Conservation (phyloP, 2,113 vertebrate genomes). For the Octodon degus region DNA sequence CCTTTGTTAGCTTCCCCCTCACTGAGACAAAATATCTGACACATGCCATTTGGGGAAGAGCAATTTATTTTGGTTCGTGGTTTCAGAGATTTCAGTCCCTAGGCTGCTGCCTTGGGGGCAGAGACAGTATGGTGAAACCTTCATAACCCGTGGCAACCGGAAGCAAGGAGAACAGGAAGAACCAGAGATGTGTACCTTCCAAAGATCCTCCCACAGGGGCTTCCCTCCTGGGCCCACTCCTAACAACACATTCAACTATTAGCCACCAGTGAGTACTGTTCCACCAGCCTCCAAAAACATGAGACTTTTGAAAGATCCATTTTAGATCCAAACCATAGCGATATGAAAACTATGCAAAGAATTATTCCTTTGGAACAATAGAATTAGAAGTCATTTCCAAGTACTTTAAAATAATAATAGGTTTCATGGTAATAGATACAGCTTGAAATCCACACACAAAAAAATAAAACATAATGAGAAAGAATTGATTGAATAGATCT, state of each 20-base stretch:
- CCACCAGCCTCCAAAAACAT: not conserved
- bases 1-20: not conserved
- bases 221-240: not conserved
- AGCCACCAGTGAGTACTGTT: not conserved
- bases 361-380: not conserved
- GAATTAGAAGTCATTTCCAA: not conserved
- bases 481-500: not conserved
- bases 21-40: not conserved
- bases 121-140: not conserved
- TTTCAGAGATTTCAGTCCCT: not conserved
- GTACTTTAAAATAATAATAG: conserved; percentile 8
- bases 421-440: not conserved
- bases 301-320: not conserved
- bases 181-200: not conserved
- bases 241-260: not conserved
- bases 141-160: not conserved
- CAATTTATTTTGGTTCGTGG: not conserved
- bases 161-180: not conserved
- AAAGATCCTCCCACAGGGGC: not conserved
- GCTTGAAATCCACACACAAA: not conserved
- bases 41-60: not conserved
- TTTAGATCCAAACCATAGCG: not conserved
- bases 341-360: conserved; percentile 15
- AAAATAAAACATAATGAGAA: not conserved
- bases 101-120: not conserved